phyloP scores from a whole-genome alignment of 2,888 invertebrate genomes.

The Tenthredo mesomela region DNA sequence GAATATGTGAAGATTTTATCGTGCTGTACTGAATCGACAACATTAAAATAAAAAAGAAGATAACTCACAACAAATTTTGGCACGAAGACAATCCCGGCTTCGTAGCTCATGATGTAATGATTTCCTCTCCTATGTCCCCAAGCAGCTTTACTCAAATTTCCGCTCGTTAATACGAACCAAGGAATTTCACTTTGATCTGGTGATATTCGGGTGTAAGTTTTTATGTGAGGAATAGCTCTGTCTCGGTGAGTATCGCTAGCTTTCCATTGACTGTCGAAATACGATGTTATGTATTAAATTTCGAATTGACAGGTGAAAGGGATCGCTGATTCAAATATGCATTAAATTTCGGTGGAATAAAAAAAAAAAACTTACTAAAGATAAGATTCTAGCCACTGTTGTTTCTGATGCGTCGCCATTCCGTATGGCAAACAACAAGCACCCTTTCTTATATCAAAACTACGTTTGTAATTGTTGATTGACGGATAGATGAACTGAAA shows the following conservation, averaged over 20 bases:
- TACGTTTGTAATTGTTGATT: constrained; percentile 90
- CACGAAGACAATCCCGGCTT: constrained; percentile 93
- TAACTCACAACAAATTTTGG: constrained; percentile 89
- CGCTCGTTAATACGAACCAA: constrained; percentile 94
- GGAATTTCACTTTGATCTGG: constrained; percentile 84
- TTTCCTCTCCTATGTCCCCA: constrained; percentile 89
- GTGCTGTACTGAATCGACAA: not conserved
- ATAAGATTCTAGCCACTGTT: constrained; percentile 89
- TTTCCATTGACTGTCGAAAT: constrained; percentile 89
- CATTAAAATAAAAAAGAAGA: constrained; percentile 23
- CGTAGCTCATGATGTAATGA: constrained; percentile 89
- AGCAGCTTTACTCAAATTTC: constrained; percentile 98
- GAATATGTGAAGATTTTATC: not conserved
- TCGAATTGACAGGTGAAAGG: not conserved
- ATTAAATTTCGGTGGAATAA: not conserved
- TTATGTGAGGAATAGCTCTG: constrained; percentile 96
- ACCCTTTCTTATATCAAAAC: constrained; percentile 91
- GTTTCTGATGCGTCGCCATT: constrained; percentile 88
- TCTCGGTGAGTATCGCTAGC: constrained; percentile 85
- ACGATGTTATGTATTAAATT: not conserved
- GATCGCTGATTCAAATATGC: not conserved
- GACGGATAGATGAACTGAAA: constrained; percentile 88
- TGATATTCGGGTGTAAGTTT: constrained; percentile 90
- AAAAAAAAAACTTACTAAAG: constrained; percentile 83
- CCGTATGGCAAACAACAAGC: constrained; percentile 95